Conservation (phyloP, 1,140 invertebrate species). For the Scylla paramamosain region DNA sequence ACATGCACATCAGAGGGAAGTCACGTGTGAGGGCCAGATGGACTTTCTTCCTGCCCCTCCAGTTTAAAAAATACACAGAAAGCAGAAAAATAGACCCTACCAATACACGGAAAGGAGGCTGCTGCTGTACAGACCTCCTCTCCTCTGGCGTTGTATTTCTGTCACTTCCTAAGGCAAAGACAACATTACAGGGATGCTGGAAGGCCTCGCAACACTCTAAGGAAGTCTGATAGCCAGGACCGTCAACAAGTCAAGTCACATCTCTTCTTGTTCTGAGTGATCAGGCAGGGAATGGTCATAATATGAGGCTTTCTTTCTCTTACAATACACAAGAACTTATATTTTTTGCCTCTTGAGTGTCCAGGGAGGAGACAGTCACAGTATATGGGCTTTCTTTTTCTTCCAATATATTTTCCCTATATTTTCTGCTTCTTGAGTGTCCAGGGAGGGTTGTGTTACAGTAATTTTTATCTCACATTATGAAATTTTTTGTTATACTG, state of each 20-base stretch:
- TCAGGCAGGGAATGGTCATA: too few species aligned
- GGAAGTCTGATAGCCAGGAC: background rate
- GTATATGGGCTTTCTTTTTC: too few species aligned
- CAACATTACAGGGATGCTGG: constrained; percentile 8
- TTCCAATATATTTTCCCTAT: too few species aligned
- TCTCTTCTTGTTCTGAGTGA: background rate
- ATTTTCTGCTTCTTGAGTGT: too few species aligned
- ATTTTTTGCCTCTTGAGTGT: too few species aligned
- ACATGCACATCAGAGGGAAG: background rate
- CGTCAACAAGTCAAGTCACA: background rate
- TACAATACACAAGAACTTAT: too few species aligned
- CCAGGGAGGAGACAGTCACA: too few species aligned
- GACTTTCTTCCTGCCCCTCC: background rate
- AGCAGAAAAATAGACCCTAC: background rate
- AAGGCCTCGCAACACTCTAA: background rate
- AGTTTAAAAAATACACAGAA: constrained; percentile 11
- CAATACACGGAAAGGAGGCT: background rate
- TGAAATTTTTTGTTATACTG: too few species aligned
- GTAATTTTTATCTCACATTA: too few species aligned
- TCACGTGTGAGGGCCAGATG: background rate
- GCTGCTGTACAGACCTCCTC: background rate
- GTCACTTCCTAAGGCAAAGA: background rate
- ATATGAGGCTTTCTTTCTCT: too few species aligned
- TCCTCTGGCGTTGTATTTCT: background rate
- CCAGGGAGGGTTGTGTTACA: too few species aligned